Base-by-base conservation (phyloP, 2,797 vertebrate genomes). In the Halcyon badia region DNA sequence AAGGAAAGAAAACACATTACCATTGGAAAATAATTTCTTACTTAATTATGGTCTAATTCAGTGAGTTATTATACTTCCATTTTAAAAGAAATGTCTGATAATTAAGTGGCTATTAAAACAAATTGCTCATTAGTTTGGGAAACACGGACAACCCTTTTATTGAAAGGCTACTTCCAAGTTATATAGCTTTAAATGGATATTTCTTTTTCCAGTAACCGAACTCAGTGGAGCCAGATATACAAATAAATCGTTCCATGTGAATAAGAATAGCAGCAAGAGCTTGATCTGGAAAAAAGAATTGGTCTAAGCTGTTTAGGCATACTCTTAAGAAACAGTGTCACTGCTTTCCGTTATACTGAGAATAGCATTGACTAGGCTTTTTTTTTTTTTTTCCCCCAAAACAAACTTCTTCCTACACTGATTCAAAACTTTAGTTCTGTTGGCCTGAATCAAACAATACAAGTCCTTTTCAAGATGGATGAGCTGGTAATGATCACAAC, bases 81-180 rank as follows among this genome's bases (percentile, higher is more conserved):
- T 88, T 90, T 25, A 75, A 90, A 81, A 88, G 18, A 71, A 91
- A 83, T 20, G 28, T 58, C 61, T 54, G 44, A 90, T 88, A 72
- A 75, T 91, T 93, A 90, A 88, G 65, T 8, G 76, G 31, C 33
- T 81, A 51, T 94, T 93, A 78, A 94, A 94, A n/a, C 21, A 86
- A 90, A 91, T 46, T 86, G 57, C 42, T 96, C 41, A 65, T 93
- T 72, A 58, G 37, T 76, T 91, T 93, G 39, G 16, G 54, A 79
- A 94, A 88, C 46, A 42, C 9, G 69, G 49, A 17, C 31, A 91
- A 35, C 9, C 3, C 19, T 88, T 88, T 82, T 28, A 75, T n/a
- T 68, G 37, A 88, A 93, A 83, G 37, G 9, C 28, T 88, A 31
- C 33, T 52, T 93, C 57, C 14, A 88, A 49, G 37, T 46, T 75